Evolutionary conservation across 2,888 invertebrate species (phyloP).

Genomic region (Hylaea fasciaria): DNA sequence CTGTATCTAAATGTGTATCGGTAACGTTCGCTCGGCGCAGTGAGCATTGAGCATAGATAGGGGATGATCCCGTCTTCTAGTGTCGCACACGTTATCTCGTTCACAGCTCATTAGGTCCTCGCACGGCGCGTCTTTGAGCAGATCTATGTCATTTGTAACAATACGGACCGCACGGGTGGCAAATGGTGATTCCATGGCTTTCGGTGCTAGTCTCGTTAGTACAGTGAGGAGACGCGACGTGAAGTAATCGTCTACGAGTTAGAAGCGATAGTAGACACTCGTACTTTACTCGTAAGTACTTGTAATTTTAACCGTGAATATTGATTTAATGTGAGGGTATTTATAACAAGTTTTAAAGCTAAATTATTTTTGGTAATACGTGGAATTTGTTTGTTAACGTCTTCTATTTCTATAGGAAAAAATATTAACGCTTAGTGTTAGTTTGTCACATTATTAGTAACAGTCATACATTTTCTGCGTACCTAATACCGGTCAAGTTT

Average conservation of each 20-base stretch:
- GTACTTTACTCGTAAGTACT: no score
- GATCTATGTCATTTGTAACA: conserved; percentile 81
- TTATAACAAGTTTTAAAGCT: no score
- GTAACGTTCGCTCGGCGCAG: conserved; percentile 59
- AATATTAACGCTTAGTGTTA: no score
- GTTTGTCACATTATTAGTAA: no score
- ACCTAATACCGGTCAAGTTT: no score
- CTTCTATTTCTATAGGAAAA: no score
- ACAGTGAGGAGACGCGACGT: conserved; percentile 59
- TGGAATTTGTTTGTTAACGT: no score
- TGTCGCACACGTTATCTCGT: conserved; percentile 83
- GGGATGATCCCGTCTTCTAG: conserved; percentile 73
- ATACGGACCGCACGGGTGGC: conserved; percentile 74
- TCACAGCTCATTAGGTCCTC: conserved; percentile 84
- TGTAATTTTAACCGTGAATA: no score
- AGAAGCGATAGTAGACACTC: background rate
- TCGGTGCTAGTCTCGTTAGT: conserved; percentile 71
- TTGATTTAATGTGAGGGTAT: no score
- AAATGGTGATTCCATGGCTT: conserved; percentile 76
- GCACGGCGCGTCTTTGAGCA: conserved; percentile 66
- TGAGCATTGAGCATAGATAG: conserved; percentile 72
- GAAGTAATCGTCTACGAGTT: conserved; percentile 48
- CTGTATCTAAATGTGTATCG: conserved; percentile 53
- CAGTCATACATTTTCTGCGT: no score
- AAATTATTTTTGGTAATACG: no score